Percentiles rank a stretch among this genome's conserved stretches.
Conservation (phyloP, 2,888 invertebrate genomes). For the Trichogramma evanescens region DNA sequence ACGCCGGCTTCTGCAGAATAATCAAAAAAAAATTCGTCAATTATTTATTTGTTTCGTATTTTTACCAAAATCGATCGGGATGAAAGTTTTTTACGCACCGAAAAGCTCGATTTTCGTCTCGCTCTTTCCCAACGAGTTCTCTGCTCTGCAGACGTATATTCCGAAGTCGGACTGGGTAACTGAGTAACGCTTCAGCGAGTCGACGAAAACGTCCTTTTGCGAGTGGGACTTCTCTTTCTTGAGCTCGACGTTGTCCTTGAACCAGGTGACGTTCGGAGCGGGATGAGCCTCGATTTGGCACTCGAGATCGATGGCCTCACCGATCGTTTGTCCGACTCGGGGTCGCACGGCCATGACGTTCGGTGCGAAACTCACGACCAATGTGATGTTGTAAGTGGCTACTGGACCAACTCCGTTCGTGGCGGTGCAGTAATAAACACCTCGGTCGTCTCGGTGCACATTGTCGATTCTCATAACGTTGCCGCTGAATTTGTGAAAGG, state of each 20-base stretch:
- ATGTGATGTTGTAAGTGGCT: constrained; percentile 6
- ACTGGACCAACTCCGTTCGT: constrained; percentile 13
- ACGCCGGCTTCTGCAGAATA: constrained; percentile 16
- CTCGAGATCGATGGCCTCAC: constrained; percentile 11
- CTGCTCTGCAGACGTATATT: constrained; percentile 15
- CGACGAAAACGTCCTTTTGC: constrained; percentile 3
- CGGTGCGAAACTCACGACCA: constrained; percentile 12
- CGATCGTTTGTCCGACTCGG: constrained; percentile 15
- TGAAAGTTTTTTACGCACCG: constrained; percentile 6
- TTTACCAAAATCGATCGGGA: background rate
- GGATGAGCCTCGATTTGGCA: constrained; percentile 17
- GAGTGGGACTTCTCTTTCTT: background rate
- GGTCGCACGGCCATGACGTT: constrained; percentile 10
- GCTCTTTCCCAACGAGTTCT: constrained; percentile 9
- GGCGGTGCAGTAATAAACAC: constrained; percentile 16
- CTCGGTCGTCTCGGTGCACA: constrained; percentile 14
- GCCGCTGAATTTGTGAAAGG: constrained; percentile 5
- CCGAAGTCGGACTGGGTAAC: constrained; percentile 4
- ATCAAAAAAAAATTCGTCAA: background rate
- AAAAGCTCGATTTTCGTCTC: constrained; percentile 17
- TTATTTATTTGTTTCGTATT: too few species aligned
- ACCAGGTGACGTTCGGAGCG: constrained; percentile 11
- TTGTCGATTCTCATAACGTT: constrained; percentile 6
- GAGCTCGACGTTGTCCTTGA: background rate
- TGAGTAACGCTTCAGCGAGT: background rate